Evolutionary conservation across 2,797 vertebrate species (phyloP).

Genomic region (Sandelia bainsii): DNA sequence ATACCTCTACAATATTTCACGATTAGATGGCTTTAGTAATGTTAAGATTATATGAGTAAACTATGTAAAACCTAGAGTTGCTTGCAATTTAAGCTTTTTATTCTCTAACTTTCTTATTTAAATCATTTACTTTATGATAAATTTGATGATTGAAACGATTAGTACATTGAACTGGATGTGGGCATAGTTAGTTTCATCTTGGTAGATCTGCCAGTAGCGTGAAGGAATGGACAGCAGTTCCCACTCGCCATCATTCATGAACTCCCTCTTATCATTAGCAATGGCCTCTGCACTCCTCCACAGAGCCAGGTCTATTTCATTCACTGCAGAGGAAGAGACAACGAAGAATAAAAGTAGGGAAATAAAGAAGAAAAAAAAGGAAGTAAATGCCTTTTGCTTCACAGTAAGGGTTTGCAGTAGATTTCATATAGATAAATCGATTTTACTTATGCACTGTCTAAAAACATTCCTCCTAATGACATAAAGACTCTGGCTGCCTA

Average conservation of each 20-base stretch:
- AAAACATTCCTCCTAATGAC: neutral
- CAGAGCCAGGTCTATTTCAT: conserved; percentile 88
- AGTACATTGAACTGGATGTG: conserved; percentile 90
- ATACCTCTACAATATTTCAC: neutral
- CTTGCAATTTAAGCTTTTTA: neutral
- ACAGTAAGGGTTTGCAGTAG: neutral
- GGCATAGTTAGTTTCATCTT: conserved; percentile 83
- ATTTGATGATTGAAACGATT: neutral
- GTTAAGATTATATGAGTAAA: neutral
- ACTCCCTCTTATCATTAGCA: conserved; percentile 82
- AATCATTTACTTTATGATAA: neutral
- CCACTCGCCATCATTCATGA: conserved; percentile 90
- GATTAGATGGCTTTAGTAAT: neutral
- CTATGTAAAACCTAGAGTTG: neutral
- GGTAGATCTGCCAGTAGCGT: conserved; percentile 79
- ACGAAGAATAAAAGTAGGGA: neutral
- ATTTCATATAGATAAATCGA: neutral
- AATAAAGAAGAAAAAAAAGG: neutral
- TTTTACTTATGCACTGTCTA: neutral
- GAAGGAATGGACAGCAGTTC: conserved; percentile 89
- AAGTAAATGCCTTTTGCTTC: conserved; percentile 2
- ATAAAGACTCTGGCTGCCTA: neutral
- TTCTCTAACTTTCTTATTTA: neutral
- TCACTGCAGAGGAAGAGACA: conserved; percentile 77
- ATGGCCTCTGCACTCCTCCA: conserved; percentile 86